Evolutionary conservation across 2,113 vertebrate species (phyloP), one percentile per base, ranked within the genome.

Genomic region (Ploceus nigricollis): DNA sequence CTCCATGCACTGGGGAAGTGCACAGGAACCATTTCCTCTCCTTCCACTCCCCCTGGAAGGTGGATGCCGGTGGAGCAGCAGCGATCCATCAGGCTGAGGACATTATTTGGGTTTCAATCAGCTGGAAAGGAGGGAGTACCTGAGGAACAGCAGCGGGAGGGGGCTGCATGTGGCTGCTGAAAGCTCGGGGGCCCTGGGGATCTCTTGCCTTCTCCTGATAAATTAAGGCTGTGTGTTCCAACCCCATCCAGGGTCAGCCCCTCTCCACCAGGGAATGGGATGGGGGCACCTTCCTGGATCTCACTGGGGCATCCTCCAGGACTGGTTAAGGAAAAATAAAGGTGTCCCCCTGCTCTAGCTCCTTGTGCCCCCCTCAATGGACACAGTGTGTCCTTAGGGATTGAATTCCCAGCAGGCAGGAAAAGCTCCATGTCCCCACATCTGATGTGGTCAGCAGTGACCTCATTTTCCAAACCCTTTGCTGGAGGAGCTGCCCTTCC

Each of bases 71-170:
- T 7, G 10, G 76, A 81, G 91, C 89, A 89, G 94, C 37, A 63
- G 91, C 19, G 69, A 96, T 95, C 80, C 96, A 94, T 97, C 95
- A 92, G 93, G 83, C 89, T 89, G 93, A 94, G 86, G 83, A 95
- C 82, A 91, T 84, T 97, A 89, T 96, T 97, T 96, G 42, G 81
- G 95, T 97, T 97, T 92, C 95, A 97, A 81, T 89, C 82, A 65
- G 92, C 88, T 96, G 96, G 96, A 97, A 96, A 95, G 35, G 51
- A 93, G 71, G 81, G 89, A 93, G 91, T 53, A 94, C 89, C 93
- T 94, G 93, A 9, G 56, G 86, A 95, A 81, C 80, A 71, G 86
- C 71, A 93, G 82, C 8, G 13, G 78, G 89, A 66, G 72, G 78
- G 25, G 35, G 87, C 7, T 77, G 89, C 91, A 75, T 93, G 80